Evolutionary conservation across 1,140 invertebrate species (phyloP).

Genomic region (Polypedilum pembai): DNA sequence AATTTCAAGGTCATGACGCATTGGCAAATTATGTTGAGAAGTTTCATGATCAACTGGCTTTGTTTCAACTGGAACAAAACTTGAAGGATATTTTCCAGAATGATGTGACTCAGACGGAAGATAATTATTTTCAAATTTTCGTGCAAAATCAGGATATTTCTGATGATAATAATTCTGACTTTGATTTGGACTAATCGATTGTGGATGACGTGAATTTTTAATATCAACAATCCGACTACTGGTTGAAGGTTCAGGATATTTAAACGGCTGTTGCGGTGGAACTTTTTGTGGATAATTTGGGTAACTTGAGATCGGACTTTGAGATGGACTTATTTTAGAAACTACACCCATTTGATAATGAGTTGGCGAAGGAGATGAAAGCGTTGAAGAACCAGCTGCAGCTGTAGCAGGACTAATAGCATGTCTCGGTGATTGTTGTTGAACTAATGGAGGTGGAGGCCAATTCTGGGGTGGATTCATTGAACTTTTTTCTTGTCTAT

Average conservation of each 20-base stretch:
- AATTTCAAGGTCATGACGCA: not conserved
- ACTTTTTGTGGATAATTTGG: not conserved
- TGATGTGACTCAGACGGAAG: not conserved
- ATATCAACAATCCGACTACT: not conserved
- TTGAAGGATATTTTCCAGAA: not conserved
- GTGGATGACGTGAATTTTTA: not conserved
- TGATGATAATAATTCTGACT: not conserved
- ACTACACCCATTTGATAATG: not conserved
- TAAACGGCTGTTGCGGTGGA: not conserved
- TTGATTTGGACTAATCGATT: not conserved
- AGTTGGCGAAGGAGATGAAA: not conserved
- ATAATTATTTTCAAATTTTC: not conserved
- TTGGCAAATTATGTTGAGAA: not conserved
- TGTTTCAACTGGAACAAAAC: not conserved
- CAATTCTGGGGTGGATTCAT: slow-evolving; percentile 21
- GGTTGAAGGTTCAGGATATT: not conserved
- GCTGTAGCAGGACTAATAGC: not conserved
- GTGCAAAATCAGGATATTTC: slow-evolving; percentile 10
- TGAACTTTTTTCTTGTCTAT: not conserved
- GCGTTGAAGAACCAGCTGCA: not conserved
- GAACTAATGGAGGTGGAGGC: not conserved
- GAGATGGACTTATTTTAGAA: not conserved
- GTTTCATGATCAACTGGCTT: not conserved
- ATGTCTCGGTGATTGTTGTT: slow-evolving; percentile 1
- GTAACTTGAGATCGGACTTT: not conserved